Evolutionary conservation across 1,140 invertebrate genomes (phyloP).

Genomic region (Cyrtorhinus lividipennis): DNA sequence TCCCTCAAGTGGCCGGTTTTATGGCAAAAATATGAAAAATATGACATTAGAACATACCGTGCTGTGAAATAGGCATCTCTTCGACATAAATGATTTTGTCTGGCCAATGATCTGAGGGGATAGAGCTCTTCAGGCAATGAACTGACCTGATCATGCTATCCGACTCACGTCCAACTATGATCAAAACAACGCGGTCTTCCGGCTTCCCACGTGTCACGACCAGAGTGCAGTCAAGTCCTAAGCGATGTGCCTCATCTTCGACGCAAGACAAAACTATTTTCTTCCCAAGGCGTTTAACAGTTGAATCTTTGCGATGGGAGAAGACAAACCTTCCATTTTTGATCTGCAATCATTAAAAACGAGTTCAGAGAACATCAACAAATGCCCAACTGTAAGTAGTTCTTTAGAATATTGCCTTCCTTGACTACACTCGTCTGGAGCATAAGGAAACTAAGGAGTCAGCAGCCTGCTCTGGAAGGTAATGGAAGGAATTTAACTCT

Average conservation of each 20-base stretch:
- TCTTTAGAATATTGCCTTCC: too few relatives aligned
- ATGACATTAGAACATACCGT: too few relatives aligned
- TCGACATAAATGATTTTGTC: constrained; percentile 37
- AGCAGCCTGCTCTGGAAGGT: too few relatives aligned
- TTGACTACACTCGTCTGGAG: too few relatives aligned
- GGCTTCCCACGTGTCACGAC: not conserved
- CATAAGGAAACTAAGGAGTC: too few relatives aligned
- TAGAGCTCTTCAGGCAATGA: constrained; percentile 25
- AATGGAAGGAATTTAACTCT: too few relatives aligned
- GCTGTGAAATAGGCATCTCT: constrained; percentile 38
- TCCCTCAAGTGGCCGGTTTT: too few relatives aligned
- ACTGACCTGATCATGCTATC: constrained; percentile 11
- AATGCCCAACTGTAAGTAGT: too few relatives aligned
- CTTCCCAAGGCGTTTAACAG: constrained; percentile 59
- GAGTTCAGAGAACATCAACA: too few relatives aligned
- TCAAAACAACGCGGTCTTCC: constrained; percentile 3
- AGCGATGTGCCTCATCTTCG: constrained; percentile 36
- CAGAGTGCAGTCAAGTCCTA: constrained; percentile 28
- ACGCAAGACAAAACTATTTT: constrained; percentile 45
- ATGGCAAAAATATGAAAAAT: too few relatives aligned
- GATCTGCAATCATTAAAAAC: too few relatives aligned
- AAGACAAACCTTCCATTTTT: too few relatives aligned
- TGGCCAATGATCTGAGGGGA: constrained; percentile 32
- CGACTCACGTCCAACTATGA: constrained; percentile 19
- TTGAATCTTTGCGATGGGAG: not conserved